Evolutionary conservation across 2,797 vertebrate species (phyloP), one percentile per base, ranked within the genome.

Genomic region (Takifugu ocellatus): DNA sequence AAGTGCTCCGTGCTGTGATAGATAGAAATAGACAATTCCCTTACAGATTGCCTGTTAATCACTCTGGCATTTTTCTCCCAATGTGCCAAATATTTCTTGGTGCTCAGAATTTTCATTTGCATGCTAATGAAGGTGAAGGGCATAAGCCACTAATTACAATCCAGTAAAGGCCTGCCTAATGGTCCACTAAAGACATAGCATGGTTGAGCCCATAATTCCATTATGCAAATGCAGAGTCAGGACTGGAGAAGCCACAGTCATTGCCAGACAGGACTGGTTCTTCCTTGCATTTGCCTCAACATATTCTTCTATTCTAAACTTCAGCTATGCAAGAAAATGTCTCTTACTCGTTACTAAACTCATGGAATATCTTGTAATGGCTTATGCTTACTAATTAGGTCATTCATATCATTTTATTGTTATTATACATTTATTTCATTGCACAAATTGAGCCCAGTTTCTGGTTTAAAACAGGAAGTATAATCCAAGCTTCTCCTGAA

Each of bases 81-180:
- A 88, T 85, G 84, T 88, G 84, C 85, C 86, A 87, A 90, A 91
- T 90, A 90, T 89, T 90, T 92, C 87, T 83, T 86, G 87, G 87
- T 90, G 86, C 91, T 90, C 78, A 84, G 87, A 89, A 92, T 86
- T 92, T 92, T 90, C 89, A 94, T 96, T 94, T 95, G 92, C 93
- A 97, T 97, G 89, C 91, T 95, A 96, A 97, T 96, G 92, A 95
- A 93, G 85, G 85, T 92, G 91, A 94, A 94, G 93, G 95, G 93
- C 94, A 96, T 93, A 94, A 93, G 94, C 88, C 93, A 92, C 93
- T 96, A 96, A 98, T 98, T 97, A 94, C 89, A 94, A 89, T 91
- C 86, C 90, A 92, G 88, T 85, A 89, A 92, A 87, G 91, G 92
- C 89, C 90, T 91, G 92, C 92, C 92, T 95, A 94, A 92, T 90